Base-by-base conservation (phyloP, 2,113 vertebrate genomes). In the Caretta caretta region DNA sequence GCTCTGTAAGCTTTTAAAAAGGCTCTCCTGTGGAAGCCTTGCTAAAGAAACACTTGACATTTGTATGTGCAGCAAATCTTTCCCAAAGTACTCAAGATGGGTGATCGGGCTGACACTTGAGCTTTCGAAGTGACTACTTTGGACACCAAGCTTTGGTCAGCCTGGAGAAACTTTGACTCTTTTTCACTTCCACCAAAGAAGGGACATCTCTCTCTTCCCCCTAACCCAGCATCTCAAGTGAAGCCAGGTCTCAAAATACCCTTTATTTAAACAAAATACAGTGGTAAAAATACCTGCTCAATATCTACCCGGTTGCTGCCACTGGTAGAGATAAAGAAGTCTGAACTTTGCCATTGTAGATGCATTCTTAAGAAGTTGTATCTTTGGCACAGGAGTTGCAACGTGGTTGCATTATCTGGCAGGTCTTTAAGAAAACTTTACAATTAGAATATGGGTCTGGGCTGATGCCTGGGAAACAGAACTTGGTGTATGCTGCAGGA, bases 11-110 rank as follows among this genome's bases (percentile, higher is more conserved):
- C 79, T 91, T 56, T 35, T 42, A 76, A 80, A 50, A 48, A 20
- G 0, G 0, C 46, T 3, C 90, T 93, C 94, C 13, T 80, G 80
- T 10, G 54, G 85, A 81, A 96, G 96, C 19, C 35, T 72, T 38
- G 65, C 92, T 94, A 96, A 96, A 75, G 88, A 72, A 92, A 83
- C 38, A 46, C 29, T 95, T 81, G 82, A 62, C 59, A 42, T 17
- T 51, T 0, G 20, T 51, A 80, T 17, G 16, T n/a, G 35, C 54
- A 90, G 82, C 90, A 83, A 19, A 46, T 7, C 1, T 3, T 57
- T 59, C 86, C 76, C 76, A 86, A 69, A 29, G 80, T 59, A 38
- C 50, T 82, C 84, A 86, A 86, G 54, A 46, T 50, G 83, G 0
- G 24, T 42, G 72, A 76, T 31, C 78, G 62, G n/a, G 65, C 19